Conservation (phyloP, 2,888 invertebrate species). For the Xanthorhoe spadicearia region DNA sequence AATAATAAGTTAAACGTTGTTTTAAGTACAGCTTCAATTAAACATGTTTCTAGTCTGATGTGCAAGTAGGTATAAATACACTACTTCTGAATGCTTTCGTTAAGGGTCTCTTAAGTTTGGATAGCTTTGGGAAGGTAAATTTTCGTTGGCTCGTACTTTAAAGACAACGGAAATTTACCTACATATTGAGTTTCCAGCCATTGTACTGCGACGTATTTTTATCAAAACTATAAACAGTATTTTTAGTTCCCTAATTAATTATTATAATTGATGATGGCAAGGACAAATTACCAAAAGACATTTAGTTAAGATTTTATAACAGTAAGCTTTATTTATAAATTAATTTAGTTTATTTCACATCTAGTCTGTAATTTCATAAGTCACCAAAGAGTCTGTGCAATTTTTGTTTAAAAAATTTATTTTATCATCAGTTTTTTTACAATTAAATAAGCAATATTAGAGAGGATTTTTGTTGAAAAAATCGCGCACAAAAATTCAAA, state of each 20-base stretch:
- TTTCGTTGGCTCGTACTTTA: background rate
- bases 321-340: slow-evolving; percentile 2
- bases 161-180: background rate
- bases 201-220: background rate
- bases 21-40: slow-evolving; percentile 60
- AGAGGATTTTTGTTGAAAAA: slow-evolving; percentile 38
- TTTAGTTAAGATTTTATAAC: slow-evolving; percentile 1
- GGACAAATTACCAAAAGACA: background rate
- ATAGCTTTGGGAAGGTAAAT: background rate
- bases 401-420: slow-evolving; percentile 22
- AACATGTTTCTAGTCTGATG: slow-evolving; percentile 65
- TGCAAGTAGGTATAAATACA: slow-evolving; percentile 25
- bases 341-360: slow-evolving; percentile 5
- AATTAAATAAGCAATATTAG: slow-evolving; percentile 31
- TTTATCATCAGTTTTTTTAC: slow-evolving; percentile 15
- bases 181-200: background rate
- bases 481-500: slow-evolving; percentile 43
- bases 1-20: slow-evolving; percentile 54
- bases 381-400: slow-evolving; percentile 46
- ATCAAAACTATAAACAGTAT: background rate
- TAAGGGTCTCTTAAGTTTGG: background rate
- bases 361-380: slow-evolving; percentile 25
- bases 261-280: background rate
- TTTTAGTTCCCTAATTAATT: background rate
- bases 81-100: background rate